Base-by-base conservation (phyloP, 2,797 vertebrate species). In the Sebastes matsubarae region DNA sequence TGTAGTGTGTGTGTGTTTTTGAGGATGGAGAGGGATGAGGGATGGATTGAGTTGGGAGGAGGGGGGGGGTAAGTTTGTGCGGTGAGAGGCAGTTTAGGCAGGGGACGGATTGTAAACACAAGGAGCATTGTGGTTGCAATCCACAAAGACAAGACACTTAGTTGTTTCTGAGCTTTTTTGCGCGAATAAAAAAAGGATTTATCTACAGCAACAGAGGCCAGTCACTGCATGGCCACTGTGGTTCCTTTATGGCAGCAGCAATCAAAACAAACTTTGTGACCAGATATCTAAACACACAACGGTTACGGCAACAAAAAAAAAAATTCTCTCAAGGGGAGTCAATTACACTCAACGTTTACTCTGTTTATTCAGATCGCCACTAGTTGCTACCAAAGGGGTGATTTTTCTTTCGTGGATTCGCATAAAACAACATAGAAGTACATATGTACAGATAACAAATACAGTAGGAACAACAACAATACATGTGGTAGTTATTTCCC, bases 241-340 rank as follows among this genome's bases (percentile, higher is more conserved):
- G 93, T 90, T 90, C 81, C 87, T 88, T 87, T 81, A 92, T 85
- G 79, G 89, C 86, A 85, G 79, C 83, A 82, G 74, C 82, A 93
- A 88, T 92, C 84, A 93, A 93, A 95, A 94, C 91, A 94, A 92
- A 93, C 90, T 87, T 88, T 95, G 92, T 82, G 89, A 94, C 87
- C 82, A 92, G 90, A 93, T 93, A 94, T 89, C 92, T 92, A 94
- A 94, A 94, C 89, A 88, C 70, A 86, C 77, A 89, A 84, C 77
- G 72, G 83, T 87, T 80, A 89, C 25, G 75, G 80, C 54, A 27
- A 46, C 18, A 63, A 60, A 52, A 59, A 79, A 85, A 88, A 68
- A 73, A 74, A 82, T 20, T 52, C 82, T 87, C 86, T 87, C 72
- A 72, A 75, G 82, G 88, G 83, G 79, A 86, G 81, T 81, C 81